Conservation (phyloP, 1,140 invertebrate species). For the Cryptotermes secundus region DNA sequence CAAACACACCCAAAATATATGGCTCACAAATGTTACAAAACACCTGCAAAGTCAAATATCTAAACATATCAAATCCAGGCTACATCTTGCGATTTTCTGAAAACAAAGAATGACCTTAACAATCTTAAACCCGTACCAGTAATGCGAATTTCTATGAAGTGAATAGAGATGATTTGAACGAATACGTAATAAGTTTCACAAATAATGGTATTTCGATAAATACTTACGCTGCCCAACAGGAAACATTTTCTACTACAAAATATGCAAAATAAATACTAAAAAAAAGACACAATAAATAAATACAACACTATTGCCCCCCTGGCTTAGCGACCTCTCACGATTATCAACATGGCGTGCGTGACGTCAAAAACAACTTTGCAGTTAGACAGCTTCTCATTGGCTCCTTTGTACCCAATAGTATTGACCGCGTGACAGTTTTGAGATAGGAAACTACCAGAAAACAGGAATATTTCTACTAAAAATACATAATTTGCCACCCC, state of each 20-base stretch:
- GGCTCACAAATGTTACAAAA: neutral
- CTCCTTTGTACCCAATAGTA: neutral
- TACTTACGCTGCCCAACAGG: conserved; percentile 54
- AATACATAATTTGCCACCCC: too few species aligned
- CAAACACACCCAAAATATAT: neutral
- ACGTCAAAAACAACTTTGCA: conserved; percentile 22
- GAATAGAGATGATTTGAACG: neutral
- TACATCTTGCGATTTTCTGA: neutral
- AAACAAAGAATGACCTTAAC: conserved; percentile 28
- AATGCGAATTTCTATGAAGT: neutral
- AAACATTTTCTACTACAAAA: conserved; percentile 48
- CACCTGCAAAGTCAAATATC: neutral
- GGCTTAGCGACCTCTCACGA: conserved; percentile 21
- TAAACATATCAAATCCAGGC: neutral
- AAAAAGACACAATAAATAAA: conserved; percentile 29
- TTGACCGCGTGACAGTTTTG: neutral
- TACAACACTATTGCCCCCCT: conserved; percentile 22
- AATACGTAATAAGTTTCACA: neutral
- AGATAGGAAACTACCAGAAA: neutral
- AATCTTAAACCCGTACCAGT: neutral
- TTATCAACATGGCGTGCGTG: conserved; percentile 29
- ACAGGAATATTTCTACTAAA: too few species aligned
- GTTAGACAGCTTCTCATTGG: neutral
- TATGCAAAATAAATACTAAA: conserved; percentile 24
- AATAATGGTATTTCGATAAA: conserved; percentile 24